Conservation (phyloP, 1,140 invertebrate genomes). For the Arion vulgaris region DNA sequence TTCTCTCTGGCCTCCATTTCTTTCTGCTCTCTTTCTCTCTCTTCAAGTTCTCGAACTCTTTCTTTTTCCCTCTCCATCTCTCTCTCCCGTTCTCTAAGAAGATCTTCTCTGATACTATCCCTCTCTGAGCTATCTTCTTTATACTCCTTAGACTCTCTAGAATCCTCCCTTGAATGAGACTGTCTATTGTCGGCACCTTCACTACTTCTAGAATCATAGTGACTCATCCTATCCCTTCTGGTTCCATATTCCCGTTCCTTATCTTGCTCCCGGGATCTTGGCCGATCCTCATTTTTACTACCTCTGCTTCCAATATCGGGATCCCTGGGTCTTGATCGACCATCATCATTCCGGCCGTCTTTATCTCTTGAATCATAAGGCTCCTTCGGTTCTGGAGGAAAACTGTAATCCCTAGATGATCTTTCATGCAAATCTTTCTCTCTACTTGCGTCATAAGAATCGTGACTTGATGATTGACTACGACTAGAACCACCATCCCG, state of each 20-base stretch:
- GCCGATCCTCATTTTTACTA: constrained; percentile 41
- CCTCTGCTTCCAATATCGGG: constrained; percentile 39
- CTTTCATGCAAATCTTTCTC: neutral
- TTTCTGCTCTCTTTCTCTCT: constrained; percentile 70
- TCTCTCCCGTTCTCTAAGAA: constrained; percentile 46
- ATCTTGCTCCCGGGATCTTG: constrained; percentile 39
- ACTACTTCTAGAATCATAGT: constrained; percentile 43
- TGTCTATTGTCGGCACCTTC: constrained; percentile 40
- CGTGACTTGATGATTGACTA: neutral
- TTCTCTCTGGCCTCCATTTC: constrained; percentile 50
- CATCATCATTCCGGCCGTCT: constrained; percentile 40
- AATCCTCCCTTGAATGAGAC: constrained; percentile 41
- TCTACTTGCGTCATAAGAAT: neutral
- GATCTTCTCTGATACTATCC: constrained; percentile 41
- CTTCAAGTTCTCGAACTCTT: constrained; percentile 45
- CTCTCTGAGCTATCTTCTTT: constrained; percentile 41
- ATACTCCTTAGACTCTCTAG: constrained; percentile 45
- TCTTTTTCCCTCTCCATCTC: constrained; percentile 53
- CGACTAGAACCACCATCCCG: constrained; percentile 1
- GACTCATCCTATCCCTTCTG: constrained; percentile 27
- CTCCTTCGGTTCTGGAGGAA: constrained; percentile 52
- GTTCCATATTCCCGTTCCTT: constrained; percentile 37
- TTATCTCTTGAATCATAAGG: constrained; percentile 48
- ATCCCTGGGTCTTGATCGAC: constrained; percentile 36
- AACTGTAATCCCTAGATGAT: constrained; percentile 13